phyloP scores from a whole-genome alignment of 2,888 invertebrate species.

The Biston betularia region DNA sequence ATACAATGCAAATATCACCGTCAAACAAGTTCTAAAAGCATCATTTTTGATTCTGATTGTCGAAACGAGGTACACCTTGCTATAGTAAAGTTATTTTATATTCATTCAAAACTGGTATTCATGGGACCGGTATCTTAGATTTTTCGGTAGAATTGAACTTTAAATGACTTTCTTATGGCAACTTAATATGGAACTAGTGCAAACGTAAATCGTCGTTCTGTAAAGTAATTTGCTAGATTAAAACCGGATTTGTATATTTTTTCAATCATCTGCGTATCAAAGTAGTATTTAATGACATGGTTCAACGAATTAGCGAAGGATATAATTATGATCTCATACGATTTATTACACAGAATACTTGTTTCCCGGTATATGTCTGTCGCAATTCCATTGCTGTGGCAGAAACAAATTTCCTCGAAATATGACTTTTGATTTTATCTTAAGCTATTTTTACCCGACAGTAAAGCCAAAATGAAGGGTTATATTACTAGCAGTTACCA shows the following conservation, averaged over 20 bases:
- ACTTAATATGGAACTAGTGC: conserved; percentile 31
- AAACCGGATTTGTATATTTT: conserved; percentile 14
- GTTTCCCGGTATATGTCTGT: background rate
- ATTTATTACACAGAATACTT: conserved; percentile 3
- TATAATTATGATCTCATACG: conserved; percentile 7
- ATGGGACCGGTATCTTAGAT: background rate
- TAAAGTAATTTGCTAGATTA: conserved; percentile 18
- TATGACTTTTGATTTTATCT: background rate
- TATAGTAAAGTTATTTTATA: background rate
- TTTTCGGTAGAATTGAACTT: conserved; percentile 5
- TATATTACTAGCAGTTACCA: too few species aligned
- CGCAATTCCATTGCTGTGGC: conserved; percentile 2
- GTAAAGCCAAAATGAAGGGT: too few species aligned
- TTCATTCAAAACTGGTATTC: background rate
- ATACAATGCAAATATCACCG: too few species aligned
- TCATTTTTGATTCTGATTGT: too few species aligned
- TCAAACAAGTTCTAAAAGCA: background rate
- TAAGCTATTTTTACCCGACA: background rate
- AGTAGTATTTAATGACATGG: conserved; percentile 29
- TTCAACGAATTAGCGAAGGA: conserved; percentile 20
- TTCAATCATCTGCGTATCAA: conserved; percentile 39
- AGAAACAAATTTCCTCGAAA: background rate
- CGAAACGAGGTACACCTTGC: too few species aligned
- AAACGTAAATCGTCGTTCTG: conserved; percentile 17
- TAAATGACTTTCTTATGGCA: conserved; percentile 29